These are phyloP conservation scores for Reinhardtius hippoglossoides DNA, from an alignment of 2,113 vertebrate genomes.

Conservation along the genomic window DNA sequence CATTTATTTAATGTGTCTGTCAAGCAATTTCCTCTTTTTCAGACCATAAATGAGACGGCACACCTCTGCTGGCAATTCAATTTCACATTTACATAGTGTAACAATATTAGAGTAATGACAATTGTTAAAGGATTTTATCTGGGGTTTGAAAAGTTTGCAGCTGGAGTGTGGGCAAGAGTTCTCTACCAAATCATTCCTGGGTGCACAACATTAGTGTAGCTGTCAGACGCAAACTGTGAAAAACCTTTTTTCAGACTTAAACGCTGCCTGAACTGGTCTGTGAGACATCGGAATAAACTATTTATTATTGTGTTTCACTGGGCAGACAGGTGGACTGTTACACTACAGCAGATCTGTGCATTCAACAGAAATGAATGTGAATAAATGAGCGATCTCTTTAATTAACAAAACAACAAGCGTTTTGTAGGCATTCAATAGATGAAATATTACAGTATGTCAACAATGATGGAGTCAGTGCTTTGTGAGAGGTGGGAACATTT, in stretches of 20 bases:
- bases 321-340: no score
- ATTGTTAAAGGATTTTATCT: slow-evolving; percentile 3
- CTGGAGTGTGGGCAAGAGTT: not conserved
- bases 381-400: no score
- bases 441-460: no score
- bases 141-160: not conserved
- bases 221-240: no score
- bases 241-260: no score
- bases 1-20: slow-evolving; percentile 35
- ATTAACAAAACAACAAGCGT: no score
- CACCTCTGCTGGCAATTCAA: slow-evolving; percentile 5
- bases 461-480: not conserved
- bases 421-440: no score
- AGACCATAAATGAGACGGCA: slow-evolving; percentile 3
- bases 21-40: slow-evolving; percentile 36
- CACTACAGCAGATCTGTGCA: not conserved
- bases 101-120: slow-evolving; percentile 11
- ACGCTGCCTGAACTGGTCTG: no score
- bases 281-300: no score
- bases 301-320: no score
- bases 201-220: no score
- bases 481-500: not conserved
- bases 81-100: slow-evolving; percentile 4
- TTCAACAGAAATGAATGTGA: slow-evolving; percentile 6
- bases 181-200: no score